Conservation (phyloP, 2,888 invertebrate genomes). For the Aleiodes testaceus region DNA sequence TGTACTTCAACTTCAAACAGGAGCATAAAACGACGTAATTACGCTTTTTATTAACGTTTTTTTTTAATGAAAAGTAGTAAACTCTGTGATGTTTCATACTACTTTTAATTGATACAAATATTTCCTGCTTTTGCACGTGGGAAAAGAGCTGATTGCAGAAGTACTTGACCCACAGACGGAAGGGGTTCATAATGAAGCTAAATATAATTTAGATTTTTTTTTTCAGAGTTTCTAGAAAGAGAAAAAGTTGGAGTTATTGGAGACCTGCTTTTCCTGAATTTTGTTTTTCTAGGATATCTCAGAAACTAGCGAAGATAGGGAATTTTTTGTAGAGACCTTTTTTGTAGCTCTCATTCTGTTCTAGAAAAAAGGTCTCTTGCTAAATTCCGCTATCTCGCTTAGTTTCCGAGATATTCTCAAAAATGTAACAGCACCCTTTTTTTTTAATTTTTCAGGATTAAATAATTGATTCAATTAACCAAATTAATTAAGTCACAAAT, state of each 20-base stretch:
- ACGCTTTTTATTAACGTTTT: background rate
- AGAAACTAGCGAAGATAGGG: too few species aligned
- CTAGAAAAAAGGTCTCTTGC: too few species aligned
- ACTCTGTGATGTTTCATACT: slow-evolving; percentile 9
- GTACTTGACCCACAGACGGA: slow-evolving; percentile 18
- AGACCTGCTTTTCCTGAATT: too few species aligned
- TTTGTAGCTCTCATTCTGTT: too few species aligned
- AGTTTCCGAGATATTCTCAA: too few species aligned
- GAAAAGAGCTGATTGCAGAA: slow-evolving; percentile 21
- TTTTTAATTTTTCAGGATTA: too few species aligned
- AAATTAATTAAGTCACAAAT: background rate
- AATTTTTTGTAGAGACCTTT: too few species aligned
- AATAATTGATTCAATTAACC: background rate
- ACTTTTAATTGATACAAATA: slow-evolving; percentile 38
- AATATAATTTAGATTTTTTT: background rate
- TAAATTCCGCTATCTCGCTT: too few species aligned
- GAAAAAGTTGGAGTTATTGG: too few species aligned
- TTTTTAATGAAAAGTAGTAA: slow-evolving; percentile 13
- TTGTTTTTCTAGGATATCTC: too few species aligned
- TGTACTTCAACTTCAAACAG: background rate
- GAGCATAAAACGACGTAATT: background rate
- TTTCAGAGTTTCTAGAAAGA: too few species aligned
- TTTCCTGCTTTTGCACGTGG: slow-evolving; percentile 30
- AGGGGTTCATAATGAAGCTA: slow-evolving; percentile 5
- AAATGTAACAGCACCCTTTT: too few species aligned